Evolutionary conservation across 1,140 invertebrate species (phyloP), one percentile per base, ranked within the genome.

Genomic region (Trichonephila clavipes): DNA sequence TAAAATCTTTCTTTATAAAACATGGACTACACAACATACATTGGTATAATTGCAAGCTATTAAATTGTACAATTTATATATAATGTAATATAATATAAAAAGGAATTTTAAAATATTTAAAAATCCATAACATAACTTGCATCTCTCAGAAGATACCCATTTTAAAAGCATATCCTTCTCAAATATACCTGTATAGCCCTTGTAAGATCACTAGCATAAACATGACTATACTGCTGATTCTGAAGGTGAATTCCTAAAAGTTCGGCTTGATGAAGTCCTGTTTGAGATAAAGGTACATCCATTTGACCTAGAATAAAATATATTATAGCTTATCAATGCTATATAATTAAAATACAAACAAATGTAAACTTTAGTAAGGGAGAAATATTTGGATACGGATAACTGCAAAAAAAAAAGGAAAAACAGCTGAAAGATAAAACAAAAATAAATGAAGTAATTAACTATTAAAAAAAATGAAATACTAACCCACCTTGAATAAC

Each of bases 401-500:
- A n/a, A 21, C 19, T n/a, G 0, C 51, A 51, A 12, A 51, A 51
- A 12, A 51, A 51, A 5, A 51, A n/a, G n/a, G 10, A 66, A 66
- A 66, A n/a, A 10, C 16, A 62, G 19, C 16, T n/a, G 10, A 14
- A 28, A 24, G 7, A 3, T 69, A 16, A n/a, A n/a, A 14, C 7
- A 28, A 69, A 28, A 24, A 24, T 28, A 28, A 28, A 28, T 28
- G n/a, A n/a, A n/a, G 8, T 12, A 69, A 24, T 28, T 3, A 14
- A n/a, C 34, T 40, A 40, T 40, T 40, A 69, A n/a, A 21, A 64
- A 86, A 86, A 86, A 69, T 88, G 6, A 91, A 61, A 91, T 62
- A 86, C 16, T 16, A n/a, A 91, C 64, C 94, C 95, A 96, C 95
- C 96, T 95, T 96, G 96, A 86, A 96, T 96, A 6, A 96, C 95